phyloP scores from a whole-genome alignment of 2,113 vertebrate species.

The Puma concolor region DNA sequence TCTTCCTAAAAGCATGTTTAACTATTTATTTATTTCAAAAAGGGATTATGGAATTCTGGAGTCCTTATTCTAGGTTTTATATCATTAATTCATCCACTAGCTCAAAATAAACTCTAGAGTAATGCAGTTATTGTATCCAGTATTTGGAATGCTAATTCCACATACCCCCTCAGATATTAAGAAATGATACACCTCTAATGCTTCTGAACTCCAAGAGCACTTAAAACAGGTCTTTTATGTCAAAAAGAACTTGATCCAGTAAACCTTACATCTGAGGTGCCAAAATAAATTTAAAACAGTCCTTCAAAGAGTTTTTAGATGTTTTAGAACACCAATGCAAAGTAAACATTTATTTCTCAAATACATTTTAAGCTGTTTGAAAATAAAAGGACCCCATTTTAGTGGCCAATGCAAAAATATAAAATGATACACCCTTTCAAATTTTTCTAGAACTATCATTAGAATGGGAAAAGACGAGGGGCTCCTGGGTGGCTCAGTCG shows the following conservation, averaged over 20 bases:
- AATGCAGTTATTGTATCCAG: not conserved
- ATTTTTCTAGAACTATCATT: not conserved
- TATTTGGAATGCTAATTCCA: not conserved
- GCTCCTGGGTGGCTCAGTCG: too few relatives aligned
- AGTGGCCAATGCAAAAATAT: not conserved
- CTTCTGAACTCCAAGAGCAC: not conserved
- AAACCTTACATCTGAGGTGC: not conserved
- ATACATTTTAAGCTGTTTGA: not conserved
- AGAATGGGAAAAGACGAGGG: not conserved
- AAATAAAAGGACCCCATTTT: not conserved
- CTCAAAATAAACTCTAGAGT: not conserved
- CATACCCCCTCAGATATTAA: not conserved
- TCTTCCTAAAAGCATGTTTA: not conserved
- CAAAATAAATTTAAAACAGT: not conserved
- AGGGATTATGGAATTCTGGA: not conserved
- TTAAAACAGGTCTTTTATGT: not conserved
- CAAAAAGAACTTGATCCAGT: not conserved
- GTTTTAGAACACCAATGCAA: not conserved
- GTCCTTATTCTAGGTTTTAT: not conserved
- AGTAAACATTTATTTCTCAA: slow-evolving; percentile 11
- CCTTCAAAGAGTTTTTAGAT: not conserved
- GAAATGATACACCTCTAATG: not conserved
- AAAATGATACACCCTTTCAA: not conserved
- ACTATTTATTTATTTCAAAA: not conserved
- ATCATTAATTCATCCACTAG: not conserved